A percentile compares a stretch with the other conserved stretches of the same genome.
Conservation (phyloP, 2,797 vertebrate genomes). For the Hippopotamyrus pictus region DNA sequence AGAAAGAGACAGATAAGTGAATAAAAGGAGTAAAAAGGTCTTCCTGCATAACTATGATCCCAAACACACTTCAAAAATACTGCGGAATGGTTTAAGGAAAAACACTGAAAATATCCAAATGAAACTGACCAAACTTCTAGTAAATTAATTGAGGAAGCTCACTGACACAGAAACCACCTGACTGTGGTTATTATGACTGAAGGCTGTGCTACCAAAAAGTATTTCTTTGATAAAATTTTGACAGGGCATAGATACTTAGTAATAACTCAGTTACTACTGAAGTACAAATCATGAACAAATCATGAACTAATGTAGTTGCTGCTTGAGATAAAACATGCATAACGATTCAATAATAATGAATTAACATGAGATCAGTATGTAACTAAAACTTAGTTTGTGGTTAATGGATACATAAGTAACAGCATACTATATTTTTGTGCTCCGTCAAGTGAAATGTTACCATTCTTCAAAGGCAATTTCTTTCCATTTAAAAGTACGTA, state of each 20-base stretch:
- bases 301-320: neutral
- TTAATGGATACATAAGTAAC: neutral
- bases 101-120: neutral
- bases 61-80: neutral
- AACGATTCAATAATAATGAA: neutral
- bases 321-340: neutral
- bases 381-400: neutral
- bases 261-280: neutral
- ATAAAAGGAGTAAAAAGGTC: neutral
- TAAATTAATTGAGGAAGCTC: neutral
- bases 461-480: neutral
- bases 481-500: neutral
- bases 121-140: neutral
- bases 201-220: neutral
- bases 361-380: neutral
- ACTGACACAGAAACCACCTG: neutral
- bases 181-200: neutral
- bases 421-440: neutral
- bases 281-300: neutral
- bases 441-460: neutral
- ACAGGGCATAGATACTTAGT: neutral
- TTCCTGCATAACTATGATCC: neutral
- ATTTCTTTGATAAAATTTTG: neutral
- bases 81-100: neutral
- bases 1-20: neutral